Base-by-base conservation (phyloP, 2,113 vertebrate species). In the Numida meleagris region DNA sequence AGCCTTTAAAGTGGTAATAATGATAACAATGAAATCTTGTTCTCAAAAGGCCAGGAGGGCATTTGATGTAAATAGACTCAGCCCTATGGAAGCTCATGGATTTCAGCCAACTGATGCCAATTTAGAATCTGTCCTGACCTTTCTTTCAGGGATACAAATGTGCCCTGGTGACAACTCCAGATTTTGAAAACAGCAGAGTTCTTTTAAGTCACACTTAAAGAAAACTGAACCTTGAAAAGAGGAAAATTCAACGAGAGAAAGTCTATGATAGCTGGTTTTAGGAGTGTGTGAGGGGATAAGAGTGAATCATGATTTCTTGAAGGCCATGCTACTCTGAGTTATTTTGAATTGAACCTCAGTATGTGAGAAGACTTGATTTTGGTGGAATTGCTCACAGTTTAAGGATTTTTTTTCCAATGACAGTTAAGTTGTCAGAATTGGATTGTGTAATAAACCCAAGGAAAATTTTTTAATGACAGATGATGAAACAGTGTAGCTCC, bases 51-150 rank as follows among this genome's bases (percentile, higher is more conserved):
- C 90, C 66, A 76, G 53, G 80, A 72, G 72, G 74, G 31, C 70
- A 70, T 72, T 78, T 90, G 86, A 65, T 93, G 70, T 88, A 82
- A 96, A 92, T 71, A 89, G 77, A 82, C 57, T 90, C 45, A 80
- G 76, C 80, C 88, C 73, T 73, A 48, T 78, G 81, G 51, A 96
- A 92, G 77, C 40, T 86, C n/a, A 61, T 93, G 83, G 81, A 84
- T 84, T 89, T 93, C 61, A 90, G 81, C 62, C 90, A 92, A 3
- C 31, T 93, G 34, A 87, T 92, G 82, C 77, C 51, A 93, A 89
- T 93, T 95, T 86, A 92, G 89, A 92, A 84, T 93, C 65, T 94
- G 48, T 65, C n/a, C 51, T 96, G 92, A 96, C 93, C 88, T 96
- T 96, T 96, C 61, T 27, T 78, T 89, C 1, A 0, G 53, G 40